A percentile compares a stretch with the other conserved stretches of the same genome.
Conservation (phyloP, 2,797 vertebrate genomes). For the Myotis pilosus region DNA sequence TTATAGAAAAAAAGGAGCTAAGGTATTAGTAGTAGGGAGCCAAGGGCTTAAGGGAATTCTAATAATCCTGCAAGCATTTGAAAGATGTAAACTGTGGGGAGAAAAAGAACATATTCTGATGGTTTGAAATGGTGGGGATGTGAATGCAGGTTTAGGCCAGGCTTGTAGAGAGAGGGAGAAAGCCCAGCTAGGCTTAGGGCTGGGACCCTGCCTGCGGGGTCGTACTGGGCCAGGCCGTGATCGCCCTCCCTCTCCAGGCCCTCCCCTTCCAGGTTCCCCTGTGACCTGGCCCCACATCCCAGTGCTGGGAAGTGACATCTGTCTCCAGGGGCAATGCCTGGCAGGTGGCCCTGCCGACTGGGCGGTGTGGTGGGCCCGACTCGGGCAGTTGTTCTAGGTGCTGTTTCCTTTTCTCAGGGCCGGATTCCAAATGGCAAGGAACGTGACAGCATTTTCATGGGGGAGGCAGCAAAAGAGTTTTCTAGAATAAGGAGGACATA, state of each 20-base stretch:
- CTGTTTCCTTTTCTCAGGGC: background rate
- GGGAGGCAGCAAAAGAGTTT: background rate
- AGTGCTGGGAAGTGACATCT: background rate
- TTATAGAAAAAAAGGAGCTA: background rate
- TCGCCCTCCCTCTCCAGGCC: background rate
- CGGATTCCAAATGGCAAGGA: background rate
- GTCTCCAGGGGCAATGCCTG: background rate
- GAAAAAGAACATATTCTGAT: too few relatives aligned
- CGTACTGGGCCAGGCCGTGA: too few relatives aligned
- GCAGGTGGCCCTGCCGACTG: background rate
- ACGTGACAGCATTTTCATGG: background rate
- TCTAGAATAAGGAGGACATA: background rate
- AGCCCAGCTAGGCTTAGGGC: too few relatives aligned
- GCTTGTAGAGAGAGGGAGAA: background rate
- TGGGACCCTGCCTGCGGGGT: background rate
- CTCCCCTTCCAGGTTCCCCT: background rate
- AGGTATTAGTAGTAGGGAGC: background rate
- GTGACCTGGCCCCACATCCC: background rate
- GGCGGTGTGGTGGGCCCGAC: too few relatives aligned
- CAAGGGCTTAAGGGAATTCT: background rate
- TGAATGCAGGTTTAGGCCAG: background rate
- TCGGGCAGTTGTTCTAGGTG: background rate
- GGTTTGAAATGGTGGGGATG: background rate
- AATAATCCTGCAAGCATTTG: background rate
- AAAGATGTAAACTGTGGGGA: background rate